phyloP scores from a whole-genome alignment of 2,797 vertebrate species.

The Neoniphon sammara region DNA sequence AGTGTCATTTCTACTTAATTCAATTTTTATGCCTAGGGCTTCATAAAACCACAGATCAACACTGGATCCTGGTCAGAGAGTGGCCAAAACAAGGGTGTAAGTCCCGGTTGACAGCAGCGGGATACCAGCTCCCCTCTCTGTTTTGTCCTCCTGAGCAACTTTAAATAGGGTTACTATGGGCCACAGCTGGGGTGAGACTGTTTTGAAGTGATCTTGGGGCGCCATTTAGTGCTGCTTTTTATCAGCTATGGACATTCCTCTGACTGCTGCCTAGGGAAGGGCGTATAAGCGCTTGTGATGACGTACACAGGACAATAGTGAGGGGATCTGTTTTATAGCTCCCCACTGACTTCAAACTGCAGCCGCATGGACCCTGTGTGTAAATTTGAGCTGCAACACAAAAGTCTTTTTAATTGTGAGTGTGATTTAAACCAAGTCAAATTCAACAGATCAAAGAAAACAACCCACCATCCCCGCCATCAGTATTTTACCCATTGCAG shows the following conservation, averaged over 20 bases:
- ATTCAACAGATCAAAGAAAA: conserved; percentile 5
- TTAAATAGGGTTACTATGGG: conserved; percentile 36
- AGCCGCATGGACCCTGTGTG: conserved; percentile 10
- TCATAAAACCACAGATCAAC: conserved; percentile 30
- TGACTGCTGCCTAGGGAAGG: conserved; percentile 41
- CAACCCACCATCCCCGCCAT: no score
- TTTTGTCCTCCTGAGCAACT: conserved; percentile 5
- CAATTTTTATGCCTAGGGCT: background rate
- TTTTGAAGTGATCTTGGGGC: conserved; percentile 35
- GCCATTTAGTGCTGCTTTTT: conserved; percentile 33
- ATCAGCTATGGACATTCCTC: conserved; percentile 63
- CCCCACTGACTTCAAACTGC: conserved; percentile 26
- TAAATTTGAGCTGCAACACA: conserved; percentile 32
- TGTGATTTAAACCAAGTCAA: background rate
- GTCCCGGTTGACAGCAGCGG: background rate
- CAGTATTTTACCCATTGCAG: no score
- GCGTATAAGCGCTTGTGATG: conserved; percentile 38
- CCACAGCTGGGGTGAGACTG: conserved; percentile 2
- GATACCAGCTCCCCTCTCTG: background rate
- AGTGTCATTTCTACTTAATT: no score
- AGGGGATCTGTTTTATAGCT: conserved; percentile 45
- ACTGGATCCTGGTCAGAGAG: conserved; percentile 29
- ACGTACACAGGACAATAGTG: conserved; percentile 38
- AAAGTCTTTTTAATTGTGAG: background rate
- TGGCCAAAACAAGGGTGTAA: background rate